phyloP scores from a whole-genome alignment of 2,888 invertebrate genomes.

The Athetis lepigone region DNA sequence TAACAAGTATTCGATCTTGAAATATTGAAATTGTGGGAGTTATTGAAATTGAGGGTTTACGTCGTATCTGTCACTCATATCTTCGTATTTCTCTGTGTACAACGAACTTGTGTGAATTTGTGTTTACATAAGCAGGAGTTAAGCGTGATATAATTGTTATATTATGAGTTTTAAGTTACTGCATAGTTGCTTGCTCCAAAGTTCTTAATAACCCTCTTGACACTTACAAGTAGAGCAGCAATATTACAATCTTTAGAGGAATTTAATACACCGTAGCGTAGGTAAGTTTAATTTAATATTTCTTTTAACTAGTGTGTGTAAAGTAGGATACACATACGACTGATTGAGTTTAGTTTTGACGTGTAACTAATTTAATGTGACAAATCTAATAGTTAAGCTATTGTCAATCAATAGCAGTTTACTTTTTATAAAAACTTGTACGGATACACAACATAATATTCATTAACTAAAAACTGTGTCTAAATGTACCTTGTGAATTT shows the following conservation, averaged over 20 bases:
- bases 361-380: too few species aligned
- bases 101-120: too few species aligned
- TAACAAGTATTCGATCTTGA: slow-evolving; percentile 29
- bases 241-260: slow-evolving; percentile 19
- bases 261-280: slow-evolving; percentile 4
- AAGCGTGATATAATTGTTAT: slow-evolving; percentile 4
- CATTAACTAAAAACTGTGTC: too few species aligned
- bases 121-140: not conserved
- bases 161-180: not conserved
- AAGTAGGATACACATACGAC: not conserved
- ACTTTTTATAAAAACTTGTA: too few species aligned
- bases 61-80: slow-evolving; percentile 3
- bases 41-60: slow-evolving; percentile 38
- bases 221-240: slow-evolving; percentile 12
- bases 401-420: too few species aligned
- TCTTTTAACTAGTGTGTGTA: not conserved
- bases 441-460: too few species aligned
- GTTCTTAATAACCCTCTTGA: slow-evolving; percentile 30
- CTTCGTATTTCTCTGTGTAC: not conserved
- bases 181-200: slow-evolving; percentile 19
- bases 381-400: too few species aligned
- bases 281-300: not conserved
- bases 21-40: slow-evolving; percentile 22
- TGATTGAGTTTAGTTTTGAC: not conserved
- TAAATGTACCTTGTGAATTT: too few species aligned